Evolutionary conservation across 2,113 vertebrate genomes (phyloP).

Genomic region (Larimichthys crocea): DNA sequence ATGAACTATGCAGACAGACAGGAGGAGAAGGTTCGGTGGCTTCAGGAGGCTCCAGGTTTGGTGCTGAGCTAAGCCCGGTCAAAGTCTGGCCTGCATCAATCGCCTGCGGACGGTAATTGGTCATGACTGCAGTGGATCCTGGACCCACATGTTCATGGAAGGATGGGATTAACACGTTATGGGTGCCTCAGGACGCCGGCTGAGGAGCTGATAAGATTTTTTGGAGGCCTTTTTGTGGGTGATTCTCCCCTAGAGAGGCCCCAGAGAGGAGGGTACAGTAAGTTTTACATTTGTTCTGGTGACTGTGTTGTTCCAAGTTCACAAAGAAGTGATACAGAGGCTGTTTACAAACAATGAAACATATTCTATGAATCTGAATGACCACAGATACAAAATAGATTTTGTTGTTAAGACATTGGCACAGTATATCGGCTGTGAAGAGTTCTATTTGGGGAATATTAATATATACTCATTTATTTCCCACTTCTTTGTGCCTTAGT

Average conservation of each 20-base stretch:
- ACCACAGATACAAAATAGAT: not conserved
- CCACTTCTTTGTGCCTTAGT: not conserved
- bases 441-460: not conserved
- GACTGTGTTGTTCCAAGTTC: not conserved
- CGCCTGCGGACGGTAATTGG: conserved; percentile 68
- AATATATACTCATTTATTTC: not conserved
- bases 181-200: conserved; percentile 48
- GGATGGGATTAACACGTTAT: conserved; percentile 73
- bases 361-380: not conserved
- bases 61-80: conserved; percentile 51
- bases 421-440: not conserved
- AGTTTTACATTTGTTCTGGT: not conserved
- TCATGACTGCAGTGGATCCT: conserved; percentile 66
- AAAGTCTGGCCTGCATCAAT: conserved; percentile 74
- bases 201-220: conserved; percentile 77
- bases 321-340: not conserved
- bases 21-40: conserved; percentile 20
- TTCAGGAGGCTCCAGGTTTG: conserved; percentile 62
- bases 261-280: conserved; percentile 19
- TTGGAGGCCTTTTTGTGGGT: conserved; percentile 53
- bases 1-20: conserved; percentile 27
- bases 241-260: conserved; percentile 56
- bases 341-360: not conserved
- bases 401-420: not conserved
- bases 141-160: conserved; percentile 58